Conservation (phyloP, 2,113 vertebrate species). For the Micromys minutus region DNA sequence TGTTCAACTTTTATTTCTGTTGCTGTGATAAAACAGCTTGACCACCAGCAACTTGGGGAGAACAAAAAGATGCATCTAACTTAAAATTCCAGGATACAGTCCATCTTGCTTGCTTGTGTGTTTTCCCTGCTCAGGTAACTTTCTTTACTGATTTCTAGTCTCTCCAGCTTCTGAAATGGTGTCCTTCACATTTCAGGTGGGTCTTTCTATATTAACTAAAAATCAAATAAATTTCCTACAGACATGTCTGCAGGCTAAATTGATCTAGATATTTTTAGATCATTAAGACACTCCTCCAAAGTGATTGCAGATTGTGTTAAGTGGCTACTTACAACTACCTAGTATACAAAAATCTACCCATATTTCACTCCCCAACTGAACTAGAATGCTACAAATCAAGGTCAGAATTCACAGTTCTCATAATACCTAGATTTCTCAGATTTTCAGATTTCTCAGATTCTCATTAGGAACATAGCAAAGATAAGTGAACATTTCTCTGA, state of each 20-base stretch:
- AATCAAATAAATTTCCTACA: neutral
- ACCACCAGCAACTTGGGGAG: neutral
- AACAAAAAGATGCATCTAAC: neutral
- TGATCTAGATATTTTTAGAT: neutral
- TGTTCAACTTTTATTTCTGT: neutral
- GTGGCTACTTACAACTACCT: neutral
- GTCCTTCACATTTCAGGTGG: too few relatives aligned
- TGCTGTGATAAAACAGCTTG: neutral
- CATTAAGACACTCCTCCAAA: too few relatives aligned
- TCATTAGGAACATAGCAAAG: neutral
- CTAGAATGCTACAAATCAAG: neutral
- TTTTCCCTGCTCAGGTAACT: neutral
- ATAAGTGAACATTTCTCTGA: neutral
- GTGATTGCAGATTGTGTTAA: neutral
- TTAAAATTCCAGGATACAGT: neutral
- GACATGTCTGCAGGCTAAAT: neutral
- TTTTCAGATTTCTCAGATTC: neutral
- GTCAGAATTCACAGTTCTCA: neutral
- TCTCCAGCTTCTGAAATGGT: neutral
- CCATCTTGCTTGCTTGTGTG: accelerated
- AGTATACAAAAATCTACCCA: neutral
- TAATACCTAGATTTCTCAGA: neutral
- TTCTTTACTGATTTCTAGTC: neutral
- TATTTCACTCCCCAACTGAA: neutral
- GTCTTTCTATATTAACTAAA: neutral